Conservation (phyloP, 53 echinoderm and acorn worm species). For the Glandiceps talaboti region DNA sequence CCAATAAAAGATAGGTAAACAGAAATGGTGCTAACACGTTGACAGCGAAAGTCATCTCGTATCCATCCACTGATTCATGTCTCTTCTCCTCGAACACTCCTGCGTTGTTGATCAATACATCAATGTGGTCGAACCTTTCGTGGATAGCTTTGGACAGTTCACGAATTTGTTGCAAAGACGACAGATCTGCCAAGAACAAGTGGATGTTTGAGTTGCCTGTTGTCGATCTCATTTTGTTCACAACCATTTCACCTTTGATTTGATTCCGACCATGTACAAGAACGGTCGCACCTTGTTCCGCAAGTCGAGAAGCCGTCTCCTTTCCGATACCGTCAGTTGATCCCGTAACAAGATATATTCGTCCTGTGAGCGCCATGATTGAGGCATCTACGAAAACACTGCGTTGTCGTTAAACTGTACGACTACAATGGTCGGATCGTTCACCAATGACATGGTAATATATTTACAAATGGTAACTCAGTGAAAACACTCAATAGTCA, state of each 20-base stretch:
- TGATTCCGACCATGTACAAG: conserved; percentile 55
- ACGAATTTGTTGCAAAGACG: conserved; percentile 34
- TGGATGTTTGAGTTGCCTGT: conserved; percentile 46
- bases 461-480: no score
- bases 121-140: conserved; percentile 24
- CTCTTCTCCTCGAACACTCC: conserved; percentile 36
- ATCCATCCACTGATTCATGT: conserved; percentile 41
- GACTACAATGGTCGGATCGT: no score
- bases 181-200: conserved; percentile 44
- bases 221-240: conserved; percentile 30
- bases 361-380: conserved; percentile 4
- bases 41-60: conserved; percentile 74
- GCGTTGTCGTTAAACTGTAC: no score
- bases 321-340: conserved; percentile 82
- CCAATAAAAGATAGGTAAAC: conserved; percentile 47
- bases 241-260: conserved; percentile 24
- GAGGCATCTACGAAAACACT: no score
- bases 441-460: not conserved
- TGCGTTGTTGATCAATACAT: conserved; percentile 79
- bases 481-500: no score
- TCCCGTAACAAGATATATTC: conserved; percentile 57
- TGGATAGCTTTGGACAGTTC: conserved; percentile 42
- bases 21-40: conserved; percentile 75
- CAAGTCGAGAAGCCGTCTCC: conserved; percentile 38
- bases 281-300: conserved; percentile 57